These are phyloP conservation scores for Melanotaenia trifasciata DNA, from an alignment of 2,797 vertebrate species.

Conservation along the genomic window DNA sequence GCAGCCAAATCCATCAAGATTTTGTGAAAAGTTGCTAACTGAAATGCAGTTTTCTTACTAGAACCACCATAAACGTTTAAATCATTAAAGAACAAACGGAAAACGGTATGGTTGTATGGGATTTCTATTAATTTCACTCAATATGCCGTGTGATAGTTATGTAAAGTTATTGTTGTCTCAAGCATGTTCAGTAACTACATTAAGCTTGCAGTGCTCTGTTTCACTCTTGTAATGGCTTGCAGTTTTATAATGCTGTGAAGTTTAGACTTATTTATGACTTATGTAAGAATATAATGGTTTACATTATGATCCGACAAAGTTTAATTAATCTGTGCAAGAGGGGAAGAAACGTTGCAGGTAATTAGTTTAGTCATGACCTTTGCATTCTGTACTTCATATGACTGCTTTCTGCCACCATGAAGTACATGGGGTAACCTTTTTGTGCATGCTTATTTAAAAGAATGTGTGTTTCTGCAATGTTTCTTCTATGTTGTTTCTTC, in stretches of 20 bases:
- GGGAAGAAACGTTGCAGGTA: constrained; percentile 5
- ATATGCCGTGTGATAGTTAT: neutral
- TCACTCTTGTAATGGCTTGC: neutral
- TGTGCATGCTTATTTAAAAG: constrained; percentile 24
- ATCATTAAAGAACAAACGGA: neutral
- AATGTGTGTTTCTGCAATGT: constrained; percentile 22
- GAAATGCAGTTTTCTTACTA: neutral
- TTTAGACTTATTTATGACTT: neutral
- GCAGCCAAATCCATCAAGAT: neutral
- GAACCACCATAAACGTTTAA: neutral
- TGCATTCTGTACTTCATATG: constrained; percentile 46
- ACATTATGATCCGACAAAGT: neutral
- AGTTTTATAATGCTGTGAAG: neutral
- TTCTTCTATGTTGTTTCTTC: constrained; percentile 5
- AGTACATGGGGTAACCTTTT: constrained; percentile 54
- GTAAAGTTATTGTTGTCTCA: neutral
- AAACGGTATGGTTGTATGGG: neutral
- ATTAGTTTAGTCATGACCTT: constrained; percentile 49
- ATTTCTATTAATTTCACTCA: neutral
- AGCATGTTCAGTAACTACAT: neutral
- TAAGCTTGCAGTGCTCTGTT: neutral
- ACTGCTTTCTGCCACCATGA: constrained; percentile 31
- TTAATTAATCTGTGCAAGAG: neutral
- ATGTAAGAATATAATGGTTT: constrained; percentile 5
- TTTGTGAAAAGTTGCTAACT: neutral